Base-by-base conservation (phyloP, 1,140 invertebrate species). In the Aphis craccivora region DNA sequence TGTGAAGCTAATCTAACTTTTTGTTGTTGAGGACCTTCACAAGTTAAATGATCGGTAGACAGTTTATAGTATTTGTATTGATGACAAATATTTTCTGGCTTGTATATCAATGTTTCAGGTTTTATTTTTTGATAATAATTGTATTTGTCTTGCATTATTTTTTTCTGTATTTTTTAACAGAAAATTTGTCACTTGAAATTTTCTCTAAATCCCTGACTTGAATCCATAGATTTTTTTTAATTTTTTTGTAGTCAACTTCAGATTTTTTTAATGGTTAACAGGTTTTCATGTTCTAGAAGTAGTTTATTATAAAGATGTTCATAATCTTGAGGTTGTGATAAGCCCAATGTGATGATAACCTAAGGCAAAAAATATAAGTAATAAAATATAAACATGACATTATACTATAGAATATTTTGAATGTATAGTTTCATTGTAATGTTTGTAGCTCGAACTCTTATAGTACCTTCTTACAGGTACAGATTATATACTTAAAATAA, bases 1-100 rank as follows among this genome's bases (percentile, higher is more conserved):
- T 48, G 45, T 48, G 45, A 88, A 23, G 94, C 94, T 43, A 94
- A 86, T 20, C 51, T 53, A 45, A 94, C 94, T 93, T 94, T 94
- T 89, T 94, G 94, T 53, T 93, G 37, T 53, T 94, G 94, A 84
- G 67, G 83, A n/a, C 55, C 90, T 30, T 87, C 93, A 91, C 93
- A 93, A 40, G 53, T 55, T 48, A 94, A 53, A 93, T 94, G 94
- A 37, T 87, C 51, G 8, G 25, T 40, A 25, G 40, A 90, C 20
- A 94, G 88, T 88, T 94, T 94, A 53, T 94, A 94, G 48, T 93
- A 94, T 87, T 87, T 43, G 45, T 30, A 86, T 43, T 30, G 84
- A 45, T 86, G 84, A 86, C 7, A 87, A 43, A n/a, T 87, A 87
- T 87, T 87, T 87, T 45, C 43, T 87, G 40, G 84, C 43, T 48